Evolutionary conservation across 2,113 vertebrate species (phyloP), one percentile per base, ranked within the genome.

Genomic region (Etheostoma spectabile): DNA sequence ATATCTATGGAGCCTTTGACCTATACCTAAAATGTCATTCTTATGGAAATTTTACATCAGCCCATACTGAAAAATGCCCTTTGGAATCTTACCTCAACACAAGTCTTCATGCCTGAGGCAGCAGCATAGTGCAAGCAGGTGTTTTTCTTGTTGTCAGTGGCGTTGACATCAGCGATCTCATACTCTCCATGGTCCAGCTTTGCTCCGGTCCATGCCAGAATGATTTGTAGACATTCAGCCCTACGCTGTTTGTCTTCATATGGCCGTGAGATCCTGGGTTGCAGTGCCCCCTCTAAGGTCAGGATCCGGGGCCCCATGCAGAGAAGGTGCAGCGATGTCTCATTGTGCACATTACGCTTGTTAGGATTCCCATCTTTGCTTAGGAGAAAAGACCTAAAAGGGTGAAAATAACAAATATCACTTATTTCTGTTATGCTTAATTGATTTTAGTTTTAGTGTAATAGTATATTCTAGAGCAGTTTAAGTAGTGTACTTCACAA

Each of bases 361-460:
- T 99, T 99, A 70, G 98, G 98, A 94, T 99, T 99, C 59, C 98
- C 98, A 79, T 99, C 98, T 95, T 98, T 97, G 88, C 94, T 96
- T 77, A 96, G 95, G 60, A 99, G 97, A 91, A 99, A 99, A 79
- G 95, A 97, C 94, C 98, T 99, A 65, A 21, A 64, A 51, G 30
- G 2, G 1, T 33, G 10, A 0, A 24, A 46, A 60, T 30, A 21
- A 19, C 33, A 11, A 59, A 57, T 13, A 46, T 57, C 1, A 27
- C 49, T 30, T 10, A 38, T 15, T 69, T 69, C 6, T 42, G 30
- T 51, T 22, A 12, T 62, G 10, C 62, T 16, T 38, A 15, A 38
- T 24, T 53, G 22, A 65, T 65, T 46, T 8, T 27, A 59, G 15
- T 18, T 60, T 27, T 6, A 19, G 24, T 63, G 19, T 16, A 33